A percentile compares a stretch with the other conserved stretches of the same genome.
phyloP scores from a whole-genome alignment of 1,140 invertebrate genomes.

The Ostrea edulis region DNA sequence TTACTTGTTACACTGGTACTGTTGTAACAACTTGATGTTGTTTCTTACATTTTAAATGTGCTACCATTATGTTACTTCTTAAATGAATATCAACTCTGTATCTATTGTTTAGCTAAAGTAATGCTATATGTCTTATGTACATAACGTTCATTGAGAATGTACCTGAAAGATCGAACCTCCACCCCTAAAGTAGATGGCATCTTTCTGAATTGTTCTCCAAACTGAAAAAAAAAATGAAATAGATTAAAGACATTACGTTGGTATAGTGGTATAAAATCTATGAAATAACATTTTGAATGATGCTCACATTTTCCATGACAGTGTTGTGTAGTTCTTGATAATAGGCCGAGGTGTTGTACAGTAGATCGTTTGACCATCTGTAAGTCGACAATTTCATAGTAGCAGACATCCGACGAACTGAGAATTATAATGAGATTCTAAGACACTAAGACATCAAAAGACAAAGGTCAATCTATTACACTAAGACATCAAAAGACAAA shows the following conservation, averaged over 20 bases:
- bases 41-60: no score
- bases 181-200: background rate
- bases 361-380: background rate
- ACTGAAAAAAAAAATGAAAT: background rate
- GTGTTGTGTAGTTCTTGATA: background rate
- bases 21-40: no score
- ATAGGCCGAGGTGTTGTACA: background rate
- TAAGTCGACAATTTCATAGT: background rate
- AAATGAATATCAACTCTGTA: no score
- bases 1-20: no score
- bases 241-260: background rate
- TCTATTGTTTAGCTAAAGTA: no score
- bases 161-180: conserved; percentile 4
- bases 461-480: no score
- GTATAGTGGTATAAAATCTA: no score
- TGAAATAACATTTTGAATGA: background rate
- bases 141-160: no score
- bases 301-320: background rate
- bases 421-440: background rate
- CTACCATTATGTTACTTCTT: no score
- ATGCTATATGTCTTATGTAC: no score
- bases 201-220: background rate
- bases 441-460: no score
- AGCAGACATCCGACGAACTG: background rate
- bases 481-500: no score